phyloP scores from a whole-genome alignment of 1,140 invertebrate species.

The Macrobrachium rosenbergii region DNA sequence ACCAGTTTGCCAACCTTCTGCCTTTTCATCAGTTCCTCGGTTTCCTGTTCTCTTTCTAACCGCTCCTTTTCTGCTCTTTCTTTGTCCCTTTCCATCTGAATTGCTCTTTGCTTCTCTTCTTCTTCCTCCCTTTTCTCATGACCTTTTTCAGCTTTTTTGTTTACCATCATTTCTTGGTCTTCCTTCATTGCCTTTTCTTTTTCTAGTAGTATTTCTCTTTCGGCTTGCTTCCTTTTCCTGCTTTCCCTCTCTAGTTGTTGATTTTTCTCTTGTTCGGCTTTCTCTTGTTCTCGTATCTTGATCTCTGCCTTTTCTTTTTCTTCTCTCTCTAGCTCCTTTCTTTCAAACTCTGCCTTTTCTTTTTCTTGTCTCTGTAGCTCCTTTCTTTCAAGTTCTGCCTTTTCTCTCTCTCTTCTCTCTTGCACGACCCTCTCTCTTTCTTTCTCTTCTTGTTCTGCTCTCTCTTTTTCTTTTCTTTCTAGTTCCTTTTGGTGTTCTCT shows the following conservation, averaged over 20 bases:
- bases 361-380: background rate
- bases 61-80: background rate
- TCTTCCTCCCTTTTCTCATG: background rate
- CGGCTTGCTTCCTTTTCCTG: background rate
- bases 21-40: background rate
- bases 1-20: conserved; percentile 21
- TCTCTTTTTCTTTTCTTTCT: background rate
- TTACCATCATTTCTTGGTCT: background rate
- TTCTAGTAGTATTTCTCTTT: background rate
- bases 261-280: background rate
- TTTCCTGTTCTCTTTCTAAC: background rate
- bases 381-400: conserved; percentile 1
- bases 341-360: background rate
- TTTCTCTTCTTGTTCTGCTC: background rate
- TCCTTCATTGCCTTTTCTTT: background rate
- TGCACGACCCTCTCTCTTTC: background rate
- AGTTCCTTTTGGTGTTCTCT: background rate
- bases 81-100: background rate
- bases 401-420: background rate
- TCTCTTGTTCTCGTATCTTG: background rate
- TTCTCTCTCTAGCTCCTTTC: background rate
- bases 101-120: too few species aligned
- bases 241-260: background rate
- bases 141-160: background rate
- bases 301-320: background rate